A percentile compares a stretch with the other conserved stretches of the same genome.
These are phyloP conservation scores for Gastracanthus pulcherrimus DNA, from an alignment of 2,888 invertebrate genomes.

Conservation along the genomic window DNA sequence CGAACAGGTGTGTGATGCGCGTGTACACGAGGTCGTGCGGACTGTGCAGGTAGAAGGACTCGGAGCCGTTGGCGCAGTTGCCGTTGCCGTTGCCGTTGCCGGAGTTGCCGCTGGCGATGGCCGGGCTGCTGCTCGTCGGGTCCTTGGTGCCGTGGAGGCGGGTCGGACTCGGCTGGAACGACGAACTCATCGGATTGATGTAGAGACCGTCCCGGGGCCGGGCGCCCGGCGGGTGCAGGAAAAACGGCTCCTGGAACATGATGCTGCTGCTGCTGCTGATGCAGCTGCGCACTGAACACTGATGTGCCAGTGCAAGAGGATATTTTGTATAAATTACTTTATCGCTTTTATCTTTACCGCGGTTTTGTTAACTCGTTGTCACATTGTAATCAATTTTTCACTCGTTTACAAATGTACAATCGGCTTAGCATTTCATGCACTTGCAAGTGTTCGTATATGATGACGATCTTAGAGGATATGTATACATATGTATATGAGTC, in stretches of 20 bases:
- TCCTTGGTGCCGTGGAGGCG: no score
- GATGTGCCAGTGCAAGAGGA: background rate
- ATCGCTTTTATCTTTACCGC: no score
- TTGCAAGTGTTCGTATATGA: no score
- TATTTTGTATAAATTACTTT: background rate
- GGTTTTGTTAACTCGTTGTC: no score
- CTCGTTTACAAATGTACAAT: no score
- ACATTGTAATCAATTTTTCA: no score
- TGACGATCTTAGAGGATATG: no score
- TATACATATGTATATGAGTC: no score
- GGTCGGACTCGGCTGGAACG: slow-evolving; percentile 37
- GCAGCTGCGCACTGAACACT: slow-evolving; percentile 58
- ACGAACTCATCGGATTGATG: slow-evolving; percentile 87
- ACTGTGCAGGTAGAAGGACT: slow-evolving; percentile 91
- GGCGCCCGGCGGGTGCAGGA: slow-evolving; percentile 74
- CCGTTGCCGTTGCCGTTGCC: background rate
- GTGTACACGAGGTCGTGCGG: slow-evolving; percentile 90
- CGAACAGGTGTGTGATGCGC: slow-evolving; percentile 90
- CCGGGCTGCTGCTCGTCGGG: no score
- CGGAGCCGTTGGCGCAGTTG: slow-evolving; percentile 65
- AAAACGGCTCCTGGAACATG: slow-evolving; percentile 76
- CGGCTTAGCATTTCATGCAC: no score
- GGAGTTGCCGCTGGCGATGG: no score
- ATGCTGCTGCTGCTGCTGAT: slow-evolving; percentile 69
- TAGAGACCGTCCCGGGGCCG: slow-evolving; percentile 88